Percentiles rank a stretch among this genome's conserved stretches.
phyloP scores from a whole-genome alignment of 2,888 invertebrate species.

The Deilephila porcellus region DNA sequence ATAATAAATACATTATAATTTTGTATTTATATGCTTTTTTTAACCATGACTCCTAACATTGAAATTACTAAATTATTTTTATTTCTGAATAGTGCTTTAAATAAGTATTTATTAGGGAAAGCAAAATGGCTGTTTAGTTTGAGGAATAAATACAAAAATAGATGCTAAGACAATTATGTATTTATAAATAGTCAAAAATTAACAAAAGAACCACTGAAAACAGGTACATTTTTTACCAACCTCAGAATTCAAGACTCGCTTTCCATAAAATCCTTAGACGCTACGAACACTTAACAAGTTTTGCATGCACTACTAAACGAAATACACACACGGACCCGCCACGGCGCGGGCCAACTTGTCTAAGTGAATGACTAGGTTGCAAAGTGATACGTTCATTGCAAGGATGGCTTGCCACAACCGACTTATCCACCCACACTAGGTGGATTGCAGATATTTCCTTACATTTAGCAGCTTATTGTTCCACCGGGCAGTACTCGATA shows the following conservation, averaged over 20 bases:
- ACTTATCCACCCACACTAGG: slow-evolving; percentile 36
- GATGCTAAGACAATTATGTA: slow-evolving; percentile 85
- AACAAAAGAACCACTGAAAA: slow-evolving; percentile 84
- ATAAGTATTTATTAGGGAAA: neutral
- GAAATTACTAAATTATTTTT: no score
- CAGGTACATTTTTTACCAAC: slow-evolving; percentile 83
- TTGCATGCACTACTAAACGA: slow-evolving; percentile 79
- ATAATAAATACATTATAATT: slow-evolving; percentile 81
- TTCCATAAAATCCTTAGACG: slow-evolving; percentile 79
- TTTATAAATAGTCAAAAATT: slow-evolving; percentile 85
- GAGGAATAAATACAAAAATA: slow-evolving; percentile 61
- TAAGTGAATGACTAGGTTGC: slow-evolving; percentile 84
- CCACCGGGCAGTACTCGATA: slow-evolving; percentile 33
- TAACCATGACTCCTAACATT: slow-evolving; percentile 17
- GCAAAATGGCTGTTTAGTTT: neutral
- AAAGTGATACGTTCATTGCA: slow-evolving; percentile 67
- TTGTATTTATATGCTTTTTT: slow-evolving; percentile 55
- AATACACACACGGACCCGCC: slow-evolving; percentile 61
- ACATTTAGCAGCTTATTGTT: slow-evolving; percentile 49
- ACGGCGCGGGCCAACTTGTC: slow-evolving; percentile 64
- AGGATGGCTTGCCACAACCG: slow-evolving; percentile 55
- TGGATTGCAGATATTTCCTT: slow-evolving; percentile 42
- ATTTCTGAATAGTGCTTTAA: neutral
- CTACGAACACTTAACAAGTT: slow-evolving; percentile 83
- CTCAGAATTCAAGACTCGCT: slow-evolving; percentile 80